Evolutionary conservation across 2,113 vertebrate species (phyloP).

Genomic region (Erythrocebus patas): DNA sequence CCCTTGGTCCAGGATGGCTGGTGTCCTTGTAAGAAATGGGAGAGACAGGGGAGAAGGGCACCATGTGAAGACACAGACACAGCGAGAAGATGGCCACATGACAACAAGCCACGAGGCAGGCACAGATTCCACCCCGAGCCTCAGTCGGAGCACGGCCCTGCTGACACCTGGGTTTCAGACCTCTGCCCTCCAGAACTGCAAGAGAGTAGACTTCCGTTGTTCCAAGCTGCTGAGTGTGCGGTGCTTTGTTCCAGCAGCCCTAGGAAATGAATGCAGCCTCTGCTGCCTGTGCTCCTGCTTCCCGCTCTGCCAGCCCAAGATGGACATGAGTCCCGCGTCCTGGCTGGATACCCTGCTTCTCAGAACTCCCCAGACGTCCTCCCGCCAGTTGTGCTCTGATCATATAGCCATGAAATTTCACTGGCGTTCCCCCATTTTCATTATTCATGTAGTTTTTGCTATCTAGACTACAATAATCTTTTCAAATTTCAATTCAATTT

Average conservation of each 20-base stretch:
- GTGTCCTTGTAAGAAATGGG: neutral
- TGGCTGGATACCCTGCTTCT: neutral
- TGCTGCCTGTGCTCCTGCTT: too few relatives aligned
- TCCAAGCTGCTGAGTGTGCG: neutral
- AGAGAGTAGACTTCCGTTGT: too few relatives aligned
- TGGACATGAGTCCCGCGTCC: fast-evolving
- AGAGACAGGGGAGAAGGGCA: neutral
- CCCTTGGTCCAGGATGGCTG: fast-evolving
- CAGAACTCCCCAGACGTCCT: neutral
- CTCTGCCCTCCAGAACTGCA: neutral
- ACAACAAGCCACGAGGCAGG: fast-evolving
- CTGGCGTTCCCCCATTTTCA: neutral
- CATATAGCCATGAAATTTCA: neutral
- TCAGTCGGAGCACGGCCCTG: fast-evolving
- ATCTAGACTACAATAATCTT: neutral
- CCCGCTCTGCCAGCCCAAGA: fast-evolving
- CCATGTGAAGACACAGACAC: fast-evolving
- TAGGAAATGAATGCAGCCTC: fast-evolving
- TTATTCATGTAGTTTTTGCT: neutral
- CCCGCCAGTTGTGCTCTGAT: neutral
- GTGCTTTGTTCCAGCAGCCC: neutral
- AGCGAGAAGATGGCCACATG: neutral
- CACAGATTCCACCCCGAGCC: too few relatives aligned
- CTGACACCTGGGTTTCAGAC: neutral
- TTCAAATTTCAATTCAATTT: neutral